These are phyloP conservation scores for Lacerta viridis DNA, from an alignment of 2,797 vertebrate genomes.

Conservation along the genomic window DNA sequence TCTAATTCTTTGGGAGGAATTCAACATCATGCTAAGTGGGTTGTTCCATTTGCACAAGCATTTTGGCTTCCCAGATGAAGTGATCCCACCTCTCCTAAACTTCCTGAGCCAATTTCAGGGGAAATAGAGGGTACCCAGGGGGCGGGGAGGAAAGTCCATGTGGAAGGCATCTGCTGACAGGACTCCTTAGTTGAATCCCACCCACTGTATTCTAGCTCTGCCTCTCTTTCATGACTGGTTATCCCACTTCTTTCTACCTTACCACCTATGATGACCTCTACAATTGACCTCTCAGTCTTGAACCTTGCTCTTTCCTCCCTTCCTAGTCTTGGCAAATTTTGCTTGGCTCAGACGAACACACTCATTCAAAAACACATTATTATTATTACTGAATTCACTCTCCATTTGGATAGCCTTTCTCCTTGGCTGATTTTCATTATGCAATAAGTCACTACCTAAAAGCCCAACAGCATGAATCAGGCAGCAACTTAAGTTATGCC, in stretches of 20 bases:
- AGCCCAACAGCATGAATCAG: neutral
- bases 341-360: neutral
- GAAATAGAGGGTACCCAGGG: too few species aligned
- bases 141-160: too few species aligned
- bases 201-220: neutral
- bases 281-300: neutral
- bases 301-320: neutral
- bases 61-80: too few species aligned
- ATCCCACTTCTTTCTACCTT: neutral
- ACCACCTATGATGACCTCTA: neutral
- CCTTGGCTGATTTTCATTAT: neutral
- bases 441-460: neutral
- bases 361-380: neutral
- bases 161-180: too few species aligned
- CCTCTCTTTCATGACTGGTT: neutral
- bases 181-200: too few species aligned
- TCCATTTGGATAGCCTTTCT: constrained; percentile 1
- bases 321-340: neutral
- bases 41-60: too few species aligned
- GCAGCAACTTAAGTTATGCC: neutral
- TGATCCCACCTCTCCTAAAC: too few species aligned
- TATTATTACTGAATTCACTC: neutral
- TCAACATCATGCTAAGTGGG: too few species aligned
- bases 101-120: too few species aligned
- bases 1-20: too few species aligned